A percentile compares a stretch with the other conserved stretches of the same genome.
Evolutionary conservation across 2,113 vertebrate genomes (phyloP).

Genomic region (Oryctolagus cuniculus): mOryCun1.1 NC_091440.1:47714001-47714500

Average conservation of each 20-base stretch:
- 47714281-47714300: background rate
- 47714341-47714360: background rate
- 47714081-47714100: background rate
- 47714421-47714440: background rate
- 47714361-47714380: background rate
- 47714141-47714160: background rate
- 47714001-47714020: background rate
- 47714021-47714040: background rate
- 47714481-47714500: background rate
- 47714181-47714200: background rate
- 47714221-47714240: background rate
- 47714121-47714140: background rate
- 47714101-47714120: background rate
- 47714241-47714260: background rate
- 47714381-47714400: background rate
- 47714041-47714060: background rate
- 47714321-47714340: background rate
- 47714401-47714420: background rate
- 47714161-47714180: background rate
- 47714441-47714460: background rate
- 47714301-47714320: background rate
- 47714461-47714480: background rate
- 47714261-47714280: background rate
- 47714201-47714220: background rate
- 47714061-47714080: accelerated